These are phyloP conservation scores for Ageneiosus marmoratus DNA, from an alignment of 2,113 vertebrate genomes.

Conservation along the genomic window DNA sequence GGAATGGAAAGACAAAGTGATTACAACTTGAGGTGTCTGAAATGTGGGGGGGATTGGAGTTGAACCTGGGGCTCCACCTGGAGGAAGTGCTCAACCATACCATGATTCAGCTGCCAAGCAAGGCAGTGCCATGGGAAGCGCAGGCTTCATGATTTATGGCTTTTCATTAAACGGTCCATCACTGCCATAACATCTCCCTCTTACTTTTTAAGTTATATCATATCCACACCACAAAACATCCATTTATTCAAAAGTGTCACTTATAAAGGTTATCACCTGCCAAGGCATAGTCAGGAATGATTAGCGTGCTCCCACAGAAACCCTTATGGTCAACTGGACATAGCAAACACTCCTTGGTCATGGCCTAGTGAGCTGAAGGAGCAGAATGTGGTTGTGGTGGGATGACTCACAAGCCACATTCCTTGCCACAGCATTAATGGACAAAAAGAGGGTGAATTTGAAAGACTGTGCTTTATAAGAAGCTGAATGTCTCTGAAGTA, in stretches of 20 bases:
- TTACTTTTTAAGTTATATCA: constrained; percentile 50
- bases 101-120: constrained; percentile 2
- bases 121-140: constrained; percentile 9
- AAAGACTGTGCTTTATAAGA: not conserved
- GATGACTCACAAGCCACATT: constrained; percentile 1
- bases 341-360: constrained; percentile 21
- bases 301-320: constrained; percentile 14
- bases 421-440: not conserved
- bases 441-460: not conserved
- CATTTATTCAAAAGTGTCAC: constrained; percentile 37
- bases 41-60: not conserved
- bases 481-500: not conserved
- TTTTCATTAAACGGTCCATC: constrained; percentile 50
- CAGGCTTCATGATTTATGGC: constrained; percentile 34
- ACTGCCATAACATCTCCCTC: constrained; percentile 48
- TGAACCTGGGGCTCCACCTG: constrained; percentile 44
- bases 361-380: not conserved
- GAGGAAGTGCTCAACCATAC: constrained; percentile 24
- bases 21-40: constrained; percentile 1
- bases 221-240: constrained; percentile 27
- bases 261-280: constrained; percentile 50
- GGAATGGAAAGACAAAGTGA: not conserved
- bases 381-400: constrained; percentile 23
- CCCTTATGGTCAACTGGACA: constrained; percentile 5
- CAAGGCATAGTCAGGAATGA: constrained; percentile 29